Evolutionary conservation across 2,888 invertebrate genomes (phyloP).

Genomic region (Xestia rhomboidea): DNA sequence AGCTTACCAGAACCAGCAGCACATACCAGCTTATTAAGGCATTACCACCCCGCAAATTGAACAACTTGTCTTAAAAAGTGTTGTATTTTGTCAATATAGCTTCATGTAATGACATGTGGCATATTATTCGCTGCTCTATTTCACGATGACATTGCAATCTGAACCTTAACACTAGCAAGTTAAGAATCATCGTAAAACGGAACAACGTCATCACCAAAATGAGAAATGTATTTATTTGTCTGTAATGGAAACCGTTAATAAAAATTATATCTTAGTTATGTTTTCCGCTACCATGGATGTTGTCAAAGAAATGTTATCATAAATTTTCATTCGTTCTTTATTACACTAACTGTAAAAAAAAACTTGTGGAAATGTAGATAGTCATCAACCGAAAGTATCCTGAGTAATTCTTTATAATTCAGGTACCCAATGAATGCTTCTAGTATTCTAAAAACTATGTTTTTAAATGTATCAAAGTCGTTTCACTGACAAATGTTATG

Average conservation of each 20-base stretch:
- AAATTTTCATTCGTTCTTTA: neutral
- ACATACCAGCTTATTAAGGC: slow-evolving; percentile 37
- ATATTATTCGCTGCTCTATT: neutral
- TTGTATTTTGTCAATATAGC: slow-evolving; percentile 41
- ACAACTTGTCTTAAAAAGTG: slow-evolving; percentile 55
- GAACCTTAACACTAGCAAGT: neutral
- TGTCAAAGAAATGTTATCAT: slow-evolving; percentile 35
- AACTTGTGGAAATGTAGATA: too few species aligned
- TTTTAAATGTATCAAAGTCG: too few species aligned
- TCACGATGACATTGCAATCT: slow-evolving; percentile 7
- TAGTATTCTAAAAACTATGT: too few species aligned
- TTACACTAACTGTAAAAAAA: too few species aligned
- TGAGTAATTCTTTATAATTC: neutral
- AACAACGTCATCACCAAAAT: slow-evolving; percentile 30
- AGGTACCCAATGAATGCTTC: neutral
- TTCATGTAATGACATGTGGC: slow-evolving; percentile 42
- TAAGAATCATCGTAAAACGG: slow-evolving; percentile 19
- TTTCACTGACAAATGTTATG: too few species aligned
- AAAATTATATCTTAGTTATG: slow-evolving; percentile 16
- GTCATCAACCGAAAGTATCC: neutral
- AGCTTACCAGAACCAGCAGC: slow-evolving; percentile 47
- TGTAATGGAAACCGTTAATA: slow-evolving; percentile 39
- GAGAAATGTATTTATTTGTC: slow-evolving; percentile 37
- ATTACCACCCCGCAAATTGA: slow-evolving; percentile 51
- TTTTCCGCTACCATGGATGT: slow-evolving; percentile 45